Conservation (phyloP, 2,113 vertebrate genomes). For the Recurvirostra avosetta region DNA sequence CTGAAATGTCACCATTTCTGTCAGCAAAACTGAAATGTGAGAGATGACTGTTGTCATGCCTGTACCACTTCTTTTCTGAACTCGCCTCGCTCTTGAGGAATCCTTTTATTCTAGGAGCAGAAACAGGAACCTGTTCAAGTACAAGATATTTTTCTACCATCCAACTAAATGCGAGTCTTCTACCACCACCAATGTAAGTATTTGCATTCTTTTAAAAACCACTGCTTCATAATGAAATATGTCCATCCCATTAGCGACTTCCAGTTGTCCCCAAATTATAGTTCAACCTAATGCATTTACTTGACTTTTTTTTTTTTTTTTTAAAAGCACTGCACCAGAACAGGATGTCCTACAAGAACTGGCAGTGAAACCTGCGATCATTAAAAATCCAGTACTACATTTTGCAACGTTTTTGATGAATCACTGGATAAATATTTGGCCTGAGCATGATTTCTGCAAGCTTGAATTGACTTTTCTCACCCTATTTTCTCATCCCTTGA, state of each 20-base stretch:
- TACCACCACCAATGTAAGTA: neutral
- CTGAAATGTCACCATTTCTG: neutral
- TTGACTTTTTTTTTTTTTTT: neutral
- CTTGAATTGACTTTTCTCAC: slow-evolving; percentile 47
- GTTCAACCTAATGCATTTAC: neutral
- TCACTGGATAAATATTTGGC: slow-evolving; percentile 46
- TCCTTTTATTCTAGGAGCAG: neutral
- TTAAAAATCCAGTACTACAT: slow-evolving; percentile 33
- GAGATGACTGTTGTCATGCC: neutral
- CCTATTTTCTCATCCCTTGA: slow-evolving; percentile 36
- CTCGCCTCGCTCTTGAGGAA: neutral
- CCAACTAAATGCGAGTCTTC: neutral
- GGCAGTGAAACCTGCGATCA: slow-evolving; percentile 4
- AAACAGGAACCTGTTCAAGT: neutral
- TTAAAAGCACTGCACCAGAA: neutral
- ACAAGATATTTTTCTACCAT: neutral
- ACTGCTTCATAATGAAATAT: neutral
- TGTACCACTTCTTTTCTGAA: neutral
- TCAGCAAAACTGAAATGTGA: neutral
- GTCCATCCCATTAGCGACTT: neutral
- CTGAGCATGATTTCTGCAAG: neutral
- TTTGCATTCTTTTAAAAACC: neutral
- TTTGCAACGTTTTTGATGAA: slow-evolving; percentile 56
- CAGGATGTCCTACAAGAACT: slow-evolving; percentile 47
- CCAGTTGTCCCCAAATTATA: neutral